A percentile compares a stretch with the other conserved stretches of the same genome.
These are phyloP conservation scores for Acleris literana DNA, from an alignment of 2,888 invertebrate genomes.

Conservation along the genomic window DNA sequence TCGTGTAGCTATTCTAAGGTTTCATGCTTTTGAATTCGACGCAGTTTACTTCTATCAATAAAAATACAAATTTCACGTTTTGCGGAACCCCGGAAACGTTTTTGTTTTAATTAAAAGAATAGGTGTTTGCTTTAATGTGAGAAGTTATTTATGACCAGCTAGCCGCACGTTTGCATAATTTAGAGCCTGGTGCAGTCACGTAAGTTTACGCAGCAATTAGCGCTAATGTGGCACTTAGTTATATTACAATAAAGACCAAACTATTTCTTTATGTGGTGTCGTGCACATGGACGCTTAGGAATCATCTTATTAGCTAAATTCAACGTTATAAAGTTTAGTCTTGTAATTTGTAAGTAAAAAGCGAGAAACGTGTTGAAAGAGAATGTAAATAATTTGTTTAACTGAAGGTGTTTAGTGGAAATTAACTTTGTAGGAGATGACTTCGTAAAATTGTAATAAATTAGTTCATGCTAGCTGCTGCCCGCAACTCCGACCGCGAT, in stretches of 20 bases:
- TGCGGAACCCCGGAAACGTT: constrained; percentile 16
- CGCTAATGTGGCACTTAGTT: constrained; percentile 31
- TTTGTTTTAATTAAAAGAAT: constrained; percentile 21
- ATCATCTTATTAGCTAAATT: background rate
- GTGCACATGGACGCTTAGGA: background rate
- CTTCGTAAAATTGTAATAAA: too few relatives aligned
- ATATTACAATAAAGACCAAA: constrained; percentile 10
- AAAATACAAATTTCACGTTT: too few relatives aligned
- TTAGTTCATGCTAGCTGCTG: too few relatives aligned
- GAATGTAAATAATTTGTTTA: background rate
- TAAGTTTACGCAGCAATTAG: constrained; percentile 33
- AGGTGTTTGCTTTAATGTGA: constrained; percentile 30
- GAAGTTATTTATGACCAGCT: constrained; percentile 36
- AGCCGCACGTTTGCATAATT: constrained; percentile 32
- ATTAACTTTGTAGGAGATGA: too few relatives aligned
- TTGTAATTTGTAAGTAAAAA: background rate
- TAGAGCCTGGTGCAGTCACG: constrained; percentile 19
- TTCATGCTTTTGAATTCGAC: background rate
- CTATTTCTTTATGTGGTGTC: background rate
- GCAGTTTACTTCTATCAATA: background rate
- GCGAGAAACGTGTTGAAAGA: background rate
- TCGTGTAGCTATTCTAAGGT: background rate
- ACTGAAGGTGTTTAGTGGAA: too few relatives aligned
- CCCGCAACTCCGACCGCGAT: too few relatives aligned
- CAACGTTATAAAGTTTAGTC: background rate